Evolutionary conservation across 1,140 invertebrate genomes (phyloP).

Genomic region (Archivesica marissinica): DNA sequence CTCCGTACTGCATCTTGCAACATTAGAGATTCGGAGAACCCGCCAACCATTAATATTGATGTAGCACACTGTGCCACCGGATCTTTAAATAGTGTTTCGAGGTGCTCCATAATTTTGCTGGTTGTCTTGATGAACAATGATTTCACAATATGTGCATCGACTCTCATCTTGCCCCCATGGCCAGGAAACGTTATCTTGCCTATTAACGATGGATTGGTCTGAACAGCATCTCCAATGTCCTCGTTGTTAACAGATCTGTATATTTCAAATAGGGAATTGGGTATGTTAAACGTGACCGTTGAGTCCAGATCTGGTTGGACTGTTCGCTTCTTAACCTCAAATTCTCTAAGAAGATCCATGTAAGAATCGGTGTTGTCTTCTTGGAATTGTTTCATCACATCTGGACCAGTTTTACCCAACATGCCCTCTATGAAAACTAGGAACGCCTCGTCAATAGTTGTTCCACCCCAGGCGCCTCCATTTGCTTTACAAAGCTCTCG

Average conservation of each 20-base stretch:
- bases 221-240: background rate
- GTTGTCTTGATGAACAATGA: slow-evolving; percentile 14
- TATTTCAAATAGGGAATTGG: background rate
- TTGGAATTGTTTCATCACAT: background rate
- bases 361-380: background rate
- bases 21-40: slow-evolving; percentile 36
- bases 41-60: slow-evolving; percentile 36
- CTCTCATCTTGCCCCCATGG: slow-evolving; percentile 1
- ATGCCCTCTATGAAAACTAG: background rate
- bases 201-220: background rate
- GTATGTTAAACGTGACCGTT: slow-evolving; percentile 17
- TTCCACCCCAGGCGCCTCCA: slow-evolving; percentile 35
- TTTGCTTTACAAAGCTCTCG: slow-evolving; percentile 19
- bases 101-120: background rate
- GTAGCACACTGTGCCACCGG: background rate
- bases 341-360: slow-evolving; percentile 2
- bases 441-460: slow-evolving; percentile 10
- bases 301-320: background rate
- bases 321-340: slow-evolving; percentile 42
- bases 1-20: slow-evolving; percentile 15
- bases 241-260: background rate
- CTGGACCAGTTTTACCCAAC: background rate
- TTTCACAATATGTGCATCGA: background rate
- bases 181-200: background rate
- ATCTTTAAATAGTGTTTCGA: background rate